phyloP scores from a whole-genome alignment of 1,140 invertebrate species.

The Rhagoletis pomonella region DNA sequence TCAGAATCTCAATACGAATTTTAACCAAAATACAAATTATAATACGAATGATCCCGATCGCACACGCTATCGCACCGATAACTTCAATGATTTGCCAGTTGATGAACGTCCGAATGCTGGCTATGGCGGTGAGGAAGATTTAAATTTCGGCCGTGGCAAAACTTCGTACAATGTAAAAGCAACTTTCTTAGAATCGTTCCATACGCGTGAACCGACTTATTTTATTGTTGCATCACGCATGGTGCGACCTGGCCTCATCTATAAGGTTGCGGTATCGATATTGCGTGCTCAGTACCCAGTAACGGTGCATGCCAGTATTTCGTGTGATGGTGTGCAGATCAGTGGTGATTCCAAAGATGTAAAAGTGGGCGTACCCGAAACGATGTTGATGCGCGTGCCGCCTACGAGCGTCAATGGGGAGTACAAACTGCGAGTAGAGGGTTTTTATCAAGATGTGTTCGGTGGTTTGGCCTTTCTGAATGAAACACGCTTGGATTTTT shows the following conservation, averaged over 20 bases:
- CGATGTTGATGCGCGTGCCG: constrained; percentile 89
- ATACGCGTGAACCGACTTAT: constrained; percentile 78
- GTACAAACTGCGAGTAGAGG: constrained; percentile 92
- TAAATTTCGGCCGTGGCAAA: constrained; percentile 65
- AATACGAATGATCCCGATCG: constrained; percentile 56
- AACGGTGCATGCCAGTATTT: constrained; percentile 87
- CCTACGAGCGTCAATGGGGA: constrained; percentile 85
- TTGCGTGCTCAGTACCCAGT: constrained; percentile 83
- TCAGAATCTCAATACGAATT: constrained; percentile 47
- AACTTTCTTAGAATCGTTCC: constrained; percentile 66
- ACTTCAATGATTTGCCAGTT: constrained; percentile 63
- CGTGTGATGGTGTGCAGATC: constrained; percentile 90
- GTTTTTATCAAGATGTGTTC: constrained; percentile 87
- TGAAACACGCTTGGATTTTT: constrained; percentile 86
- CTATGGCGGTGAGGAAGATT: constrained; percentile 62
- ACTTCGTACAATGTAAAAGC: constrained; percentile 67
- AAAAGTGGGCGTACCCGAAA: constrained; percentile 87
- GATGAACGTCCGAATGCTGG: constrained; percentile 60
- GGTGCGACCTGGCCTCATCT: constrained; percentile 90
- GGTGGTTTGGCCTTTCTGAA: constrained; percentile 91
- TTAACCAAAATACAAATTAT: constrained; percentile 47
- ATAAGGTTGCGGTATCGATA: constrained; percentile 87
- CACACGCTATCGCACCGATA: constrained; percentile 61
- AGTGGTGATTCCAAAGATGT: constrained; percentile 84
- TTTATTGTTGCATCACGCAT: constrained; percentile 90